Conservation (phyloP, 2,888 invertebrate genomes). For the Agrypnus murinus region DNA sequence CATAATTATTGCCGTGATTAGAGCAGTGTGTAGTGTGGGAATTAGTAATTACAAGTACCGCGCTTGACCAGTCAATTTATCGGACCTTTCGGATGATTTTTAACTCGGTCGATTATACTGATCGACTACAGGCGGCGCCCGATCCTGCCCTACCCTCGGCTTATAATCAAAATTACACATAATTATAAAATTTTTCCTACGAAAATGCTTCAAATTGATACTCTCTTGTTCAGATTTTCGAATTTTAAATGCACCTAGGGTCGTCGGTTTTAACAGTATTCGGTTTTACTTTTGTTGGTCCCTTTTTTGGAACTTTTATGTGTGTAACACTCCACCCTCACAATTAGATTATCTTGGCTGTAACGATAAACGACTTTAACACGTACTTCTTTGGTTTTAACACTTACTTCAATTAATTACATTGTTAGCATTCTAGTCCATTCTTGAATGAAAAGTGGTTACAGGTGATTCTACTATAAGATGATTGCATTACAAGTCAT, state of each 20-base stretch:
- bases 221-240: conserved; percentile 60
- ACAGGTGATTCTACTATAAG: too few species aligned
- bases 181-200: conserved; percentile 67
- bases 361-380: too few species aligned
- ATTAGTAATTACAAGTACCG: conserved; percentile 70
- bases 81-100: conserved; percentile 53
- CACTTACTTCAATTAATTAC: too few species aligned
- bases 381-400: too few species aligned
- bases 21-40: conserved; percentile 69
- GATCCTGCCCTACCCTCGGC: conserved; percentile 63
- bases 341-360: too few species aligned
- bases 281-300: background rate
- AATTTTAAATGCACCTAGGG: conserved; percentile 50
- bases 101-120: conserved; percentile 44
- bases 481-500: too few species aligned
- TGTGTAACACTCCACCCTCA: background rate
- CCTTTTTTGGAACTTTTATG: conserved; percentile 2
- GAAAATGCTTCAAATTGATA: conserved; percentile 58
- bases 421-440: too few species aligned
- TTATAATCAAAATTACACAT: conserved; percentile 71
- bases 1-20: conserved; percentile 70
- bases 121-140: conserved; percentile 57
- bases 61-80: conserved; percentile 64
- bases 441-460: too few species aligned
- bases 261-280: conserved; percentile 42